phyloP scores from a whole-genome alignment of 2,113 vertebrate genomes.

The Ictalurus furcatus region DNA sequence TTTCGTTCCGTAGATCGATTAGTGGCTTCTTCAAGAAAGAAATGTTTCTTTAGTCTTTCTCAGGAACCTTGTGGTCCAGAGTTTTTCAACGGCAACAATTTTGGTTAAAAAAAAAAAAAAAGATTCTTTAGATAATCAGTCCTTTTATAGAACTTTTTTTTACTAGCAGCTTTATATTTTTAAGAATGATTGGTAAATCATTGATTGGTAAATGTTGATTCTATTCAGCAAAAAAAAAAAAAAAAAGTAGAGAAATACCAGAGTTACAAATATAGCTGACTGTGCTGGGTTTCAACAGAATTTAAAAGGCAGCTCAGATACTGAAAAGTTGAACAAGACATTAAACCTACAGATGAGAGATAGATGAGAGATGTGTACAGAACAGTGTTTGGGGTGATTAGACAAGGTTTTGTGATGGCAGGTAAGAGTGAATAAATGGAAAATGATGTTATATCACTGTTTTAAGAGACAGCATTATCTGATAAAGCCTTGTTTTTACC shows the following conservation, averaged over 20 bases:
- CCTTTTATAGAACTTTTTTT: background rate
- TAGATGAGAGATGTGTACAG: background rate
- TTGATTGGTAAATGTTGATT: background rate
- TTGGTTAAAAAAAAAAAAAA: background rate
- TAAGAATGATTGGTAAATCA: too few relatives aligned
- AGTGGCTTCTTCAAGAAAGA: background rate
- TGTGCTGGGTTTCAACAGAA: background rate
- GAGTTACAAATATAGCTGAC: background rate
- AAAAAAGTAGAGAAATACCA: background rate
- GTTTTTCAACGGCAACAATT: background rate
- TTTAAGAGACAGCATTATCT: slow-evolving; percentile 7
- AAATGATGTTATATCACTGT: background rate
- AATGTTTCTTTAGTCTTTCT: background rate
- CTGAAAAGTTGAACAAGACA: slow-evolving; percentile 35
- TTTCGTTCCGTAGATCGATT: background rate
- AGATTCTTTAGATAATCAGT: background rate
- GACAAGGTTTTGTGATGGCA: background rate
- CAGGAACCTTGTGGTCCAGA: background rate
- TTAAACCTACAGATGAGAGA: slow-evolving; percentile 16
- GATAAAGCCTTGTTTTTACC: slow-evolving; percentile 59
- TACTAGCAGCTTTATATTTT: background rate
- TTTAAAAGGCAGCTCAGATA: slow-evolving; percentile 44
- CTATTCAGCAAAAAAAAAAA: background rate
- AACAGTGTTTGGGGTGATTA: background rate
- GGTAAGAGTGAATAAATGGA: background rate